These are phyloP conservation scores for Caracal caracal DNA, from an alignment of 2,113 vertebrate species.

Conservation along the genomic window DNA sequence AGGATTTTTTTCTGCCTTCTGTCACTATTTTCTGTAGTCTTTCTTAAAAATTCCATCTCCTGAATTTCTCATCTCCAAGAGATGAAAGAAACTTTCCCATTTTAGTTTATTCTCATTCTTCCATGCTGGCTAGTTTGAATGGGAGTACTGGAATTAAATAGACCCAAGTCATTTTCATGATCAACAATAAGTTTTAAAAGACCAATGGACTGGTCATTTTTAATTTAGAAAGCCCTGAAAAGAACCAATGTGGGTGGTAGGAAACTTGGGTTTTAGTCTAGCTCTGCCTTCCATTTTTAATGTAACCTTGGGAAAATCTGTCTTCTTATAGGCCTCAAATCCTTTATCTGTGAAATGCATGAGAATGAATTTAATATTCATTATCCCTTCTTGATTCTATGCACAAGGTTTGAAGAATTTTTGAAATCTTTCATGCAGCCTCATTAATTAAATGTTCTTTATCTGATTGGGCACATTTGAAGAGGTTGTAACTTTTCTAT, in stretches of 20 bases:
- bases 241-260: not conserved
- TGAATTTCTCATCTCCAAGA: constrained; percentile 35
- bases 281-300: not conserved
- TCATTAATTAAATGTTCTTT: constrained; percentile 68
- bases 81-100: not conserved
- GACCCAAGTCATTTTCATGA: not conserved
- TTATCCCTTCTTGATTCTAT: constrained; percentile 19
- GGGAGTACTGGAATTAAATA: not conserved
- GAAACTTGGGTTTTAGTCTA: not conserved
- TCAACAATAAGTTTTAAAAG: not conserved
- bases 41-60: not conserved
- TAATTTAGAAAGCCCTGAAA: constrained; percentile 36
- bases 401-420: constrained; percentile 41
- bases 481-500: constrained; percentile 54
- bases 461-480: constrained; percentile 68
- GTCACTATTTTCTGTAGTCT: constrained; percentile 26
- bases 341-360: constrained; percentile 33
- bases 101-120: constrained; percentile 43
- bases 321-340: not conserved
- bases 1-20: not conserved
- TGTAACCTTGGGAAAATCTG: not conserved
- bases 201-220: not conserved
- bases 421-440: constrained; percentile 3
- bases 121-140: not conserved
- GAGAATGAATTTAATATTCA: not conserved